A percentile compares a stretch with the other conserved stretches of the same genome.
Evolutionary conservation across 2,797 vertebrate species (phyloP).

Genomic region (Rhinoraja longicauda): DNA sequence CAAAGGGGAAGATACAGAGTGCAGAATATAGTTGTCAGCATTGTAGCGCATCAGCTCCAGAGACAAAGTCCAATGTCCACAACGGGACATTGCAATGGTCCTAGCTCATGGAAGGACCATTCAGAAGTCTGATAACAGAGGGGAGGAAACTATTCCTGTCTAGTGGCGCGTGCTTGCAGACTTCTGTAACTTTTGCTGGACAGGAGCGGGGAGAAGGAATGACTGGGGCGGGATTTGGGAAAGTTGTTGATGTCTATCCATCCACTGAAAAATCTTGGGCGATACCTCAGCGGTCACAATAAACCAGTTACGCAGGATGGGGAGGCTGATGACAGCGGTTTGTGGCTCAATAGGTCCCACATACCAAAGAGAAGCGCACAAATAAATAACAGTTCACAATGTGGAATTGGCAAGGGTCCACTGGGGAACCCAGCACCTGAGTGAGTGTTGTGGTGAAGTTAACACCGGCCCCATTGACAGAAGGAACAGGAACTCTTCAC

Average conservation of each 20-base stretch:
- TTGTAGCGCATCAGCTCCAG: too few relatives aligned
- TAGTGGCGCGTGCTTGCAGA: too few relatives aligned
- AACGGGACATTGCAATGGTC: too few relatives aligned
- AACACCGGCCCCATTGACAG: not conserved
- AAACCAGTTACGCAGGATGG: not conserved
- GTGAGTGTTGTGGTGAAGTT: not conserved
- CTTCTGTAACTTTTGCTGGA: too few relatives aligned
- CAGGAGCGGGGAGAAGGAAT: too few relatives aligned
- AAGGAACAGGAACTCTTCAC: not conserved
- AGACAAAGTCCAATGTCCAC: too few relatives aligned
- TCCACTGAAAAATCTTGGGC: not conserved
- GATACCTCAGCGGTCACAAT: not conserved
- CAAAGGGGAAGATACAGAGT: too few relatives aligned
- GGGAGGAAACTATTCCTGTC: too few relatives aligned
- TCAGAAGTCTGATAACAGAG: too few relatives aligned
- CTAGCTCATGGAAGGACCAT: too few relatives aligned
- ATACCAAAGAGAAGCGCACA: not conserved
- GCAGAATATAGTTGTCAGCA: too few relatives aligned
- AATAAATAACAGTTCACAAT: not conserved
- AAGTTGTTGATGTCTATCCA: not conserved
- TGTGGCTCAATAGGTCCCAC: not conserved
- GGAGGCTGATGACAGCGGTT: not conserved
- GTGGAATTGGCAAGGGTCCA: not conserved
- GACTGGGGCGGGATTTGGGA: not conserved
- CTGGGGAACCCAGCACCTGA: not conserved